Evolutionary conservation across 2,113 vertebrate species (phyloP).

Genomic region (Odontesthes bonariensis): DNA sequence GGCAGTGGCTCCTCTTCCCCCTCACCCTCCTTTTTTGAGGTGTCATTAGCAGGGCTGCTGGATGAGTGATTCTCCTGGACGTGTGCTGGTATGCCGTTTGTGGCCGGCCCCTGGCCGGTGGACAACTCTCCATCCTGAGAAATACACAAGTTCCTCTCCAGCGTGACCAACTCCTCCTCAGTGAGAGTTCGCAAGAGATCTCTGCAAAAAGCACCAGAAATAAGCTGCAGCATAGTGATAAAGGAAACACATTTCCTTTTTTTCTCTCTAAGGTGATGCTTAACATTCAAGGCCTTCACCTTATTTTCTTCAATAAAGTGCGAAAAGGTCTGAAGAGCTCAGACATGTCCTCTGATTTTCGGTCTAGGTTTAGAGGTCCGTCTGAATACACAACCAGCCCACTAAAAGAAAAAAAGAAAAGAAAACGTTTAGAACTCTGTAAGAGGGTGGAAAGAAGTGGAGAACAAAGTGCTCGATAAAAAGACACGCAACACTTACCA

Average conservation of each 20-base stretch:
- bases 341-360: slow-evolving; percentile 96
- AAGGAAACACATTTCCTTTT: too few species aligned
- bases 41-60: slow-evolving; percentile 48
- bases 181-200: slow-evolving; percentile 94
- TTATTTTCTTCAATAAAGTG: slow-evolving; percentile 94
- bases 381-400: slow-evolving; percentile 96
- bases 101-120: slow-evolving; percentile 61
- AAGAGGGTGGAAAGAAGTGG: slow-evolving; percentile 15
- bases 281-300: slow-evolving; percentile 75
- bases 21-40: slow-evolving; percentile 32
- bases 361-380: slow-evolving; percentile 94
- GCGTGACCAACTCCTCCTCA: slow-evolving; percentile 88
- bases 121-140: slow-evolving; percentile 90
- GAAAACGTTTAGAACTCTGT: slow-evolving; percentile 57
- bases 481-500: slow-evolving; percentile 86
- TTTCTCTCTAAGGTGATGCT: neutral
- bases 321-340: slow-evolving; percentile 98
- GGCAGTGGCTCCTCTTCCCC: slow-evolving; percentile 58
- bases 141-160: slow-evolving; percentile 94
- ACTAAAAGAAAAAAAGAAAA: slow-evolving; percentile 75
- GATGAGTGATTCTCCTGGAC: slow-evolving; percentile 67
- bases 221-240: neutral
- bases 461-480: slow-evolving; percentile 17
- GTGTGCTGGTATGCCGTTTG: slow-evolving; percentile 26
- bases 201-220: slow-evolving; percentile 75